Conservation (phyloP, 2,888 invertebrate species). For the Acanthosepion lycidas region DNA sequence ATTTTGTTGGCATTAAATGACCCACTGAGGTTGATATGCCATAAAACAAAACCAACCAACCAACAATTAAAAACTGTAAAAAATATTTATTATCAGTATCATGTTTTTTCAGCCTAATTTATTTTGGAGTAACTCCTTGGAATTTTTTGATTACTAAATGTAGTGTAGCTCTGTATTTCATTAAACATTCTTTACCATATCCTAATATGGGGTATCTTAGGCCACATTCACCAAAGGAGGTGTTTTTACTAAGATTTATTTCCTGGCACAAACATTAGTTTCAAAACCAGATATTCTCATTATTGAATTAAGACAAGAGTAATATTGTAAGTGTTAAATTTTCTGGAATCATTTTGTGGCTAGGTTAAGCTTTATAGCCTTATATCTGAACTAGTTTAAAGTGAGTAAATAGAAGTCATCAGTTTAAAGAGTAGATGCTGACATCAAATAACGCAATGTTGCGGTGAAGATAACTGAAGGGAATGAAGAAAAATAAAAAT, state of each 20-base stretch:
- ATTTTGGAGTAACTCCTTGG: neutral
- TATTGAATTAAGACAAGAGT: neutral
- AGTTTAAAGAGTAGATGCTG: neutral
- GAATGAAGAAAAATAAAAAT: no score
- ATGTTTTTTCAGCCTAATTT: no score
- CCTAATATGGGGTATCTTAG: neutral
- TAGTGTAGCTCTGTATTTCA: neutral
- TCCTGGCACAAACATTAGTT: neutral
- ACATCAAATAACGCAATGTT: neutral
- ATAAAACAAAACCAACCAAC: no score
- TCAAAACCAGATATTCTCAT: neutral
- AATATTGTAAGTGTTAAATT: neutral
- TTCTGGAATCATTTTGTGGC: neutral
- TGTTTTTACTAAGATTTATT: neutral
- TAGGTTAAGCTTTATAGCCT: neutral
- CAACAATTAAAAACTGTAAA: no score
- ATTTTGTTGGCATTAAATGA: no score
- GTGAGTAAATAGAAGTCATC: neutral
- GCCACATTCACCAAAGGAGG: neutral
- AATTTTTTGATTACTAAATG: neutral
- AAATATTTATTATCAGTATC: no score
- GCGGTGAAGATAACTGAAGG: no score
- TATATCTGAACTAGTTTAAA: neutral
- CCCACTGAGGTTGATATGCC: no score
- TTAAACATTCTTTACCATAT: neutral